Evolutionary conservation across 2,888 invertebrate species (phyloP).

Genomic region (Leptinotarsa rubiginosa): DNA sequence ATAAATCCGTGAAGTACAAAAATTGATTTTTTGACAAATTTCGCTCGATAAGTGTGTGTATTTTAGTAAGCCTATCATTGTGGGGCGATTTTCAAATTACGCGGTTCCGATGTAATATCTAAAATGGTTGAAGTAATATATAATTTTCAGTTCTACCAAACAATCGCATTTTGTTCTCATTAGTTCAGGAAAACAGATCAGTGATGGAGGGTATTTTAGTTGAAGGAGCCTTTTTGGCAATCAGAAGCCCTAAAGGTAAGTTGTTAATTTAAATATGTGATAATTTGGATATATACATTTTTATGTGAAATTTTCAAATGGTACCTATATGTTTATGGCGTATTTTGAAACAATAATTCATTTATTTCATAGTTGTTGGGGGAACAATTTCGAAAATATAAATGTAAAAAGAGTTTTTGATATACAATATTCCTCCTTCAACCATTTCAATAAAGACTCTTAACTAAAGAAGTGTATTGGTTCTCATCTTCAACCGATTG

Average conservation of each 20-base stretch:
- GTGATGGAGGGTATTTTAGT: neutral
- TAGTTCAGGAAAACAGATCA: neutral
- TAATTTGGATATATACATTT: neutral
- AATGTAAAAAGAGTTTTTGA: too few relatives aligned
- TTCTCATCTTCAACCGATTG: too few relatives aligned
- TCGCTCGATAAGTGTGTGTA: neutral
- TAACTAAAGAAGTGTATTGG: too few relatives aligned
- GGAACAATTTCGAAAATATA: neutral
- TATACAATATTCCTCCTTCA: too few relatives aligned
- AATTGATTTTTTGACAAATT: too few relatives aligned
- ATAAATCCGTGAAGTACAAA: too few relatives aligned
- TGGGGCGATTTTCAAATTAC: neutral
- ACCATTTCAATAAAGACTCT: too few relatives aligned
- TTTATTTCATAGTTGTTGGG: neutral
- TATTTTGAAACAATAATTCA: neutral
- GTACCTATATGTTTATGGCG: neutral
- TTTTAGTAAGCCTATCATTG: neutral
- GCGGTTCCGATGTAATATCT: neutral
- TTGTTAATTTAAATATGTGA: neutral
- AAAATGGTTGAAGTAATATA: neutral
- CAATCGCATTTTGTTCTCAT: neutral
- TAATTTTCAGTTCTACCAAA: neutral
- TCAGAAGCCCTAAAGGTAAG: neutral
- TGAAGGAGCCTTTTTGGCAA: neutral
- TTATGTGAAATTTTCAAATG: neutral